Evolutionary conservation across 2,113 vertebrate genomes (phyloP).

Genomic region (Nibea coibor): DNA sequence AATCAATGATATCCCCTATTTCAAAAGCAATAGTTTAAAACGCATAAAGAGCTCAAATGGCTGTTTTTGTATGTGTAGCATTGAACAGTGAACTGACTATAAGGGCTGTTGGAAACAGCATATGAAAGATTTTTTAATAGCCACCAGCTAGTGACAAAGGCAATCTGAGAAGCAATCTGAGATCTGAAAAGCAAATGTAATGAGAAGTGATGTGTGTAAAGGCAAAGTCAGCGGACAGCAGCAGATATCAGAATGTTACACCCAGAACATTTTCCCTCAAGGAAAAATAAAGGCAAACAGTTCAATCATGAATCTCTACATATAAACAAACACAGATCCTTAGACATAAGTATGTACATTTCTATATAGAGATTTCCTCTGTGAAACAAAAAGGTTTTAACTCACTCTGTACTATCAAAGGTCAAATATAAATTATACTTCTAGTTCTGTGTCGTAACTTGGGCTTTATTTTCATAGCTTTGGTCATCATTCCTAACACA

Average conservation of each 20-base stretch:
- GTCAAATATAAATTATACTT: background rate
- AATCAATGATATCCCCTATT: background rate
- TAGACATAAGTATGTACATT: background rate
- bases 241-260: background rate
- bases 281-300: background rate
- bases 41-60: background rate
- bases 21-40: background rate
- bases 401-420: background rate
- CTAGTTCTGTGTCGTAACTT: background rate
- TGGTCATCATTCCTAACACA: background rate
- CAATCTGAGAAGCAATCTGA: constrained; percentile 4
- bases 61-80: background rate
- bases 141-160: constrained; percentile 28
- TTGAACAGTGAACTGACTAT: background rate
- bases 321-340: background rate
- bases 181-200: constrained; percentile 27
- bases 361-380: background rate
- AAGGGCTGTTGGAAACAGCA: background rate
- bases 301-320: background rate
- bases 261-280: background rate
- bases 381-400: background rate
- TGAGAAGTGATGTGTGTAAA: constrained; percentile 22
- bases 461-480: background rate
- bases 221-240: background rate
- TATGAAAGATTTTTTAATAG: background rate